Conservation (phyloP, 1,140 invertebrate genomes). For the Caenorhabditis brenneri region DNA sequence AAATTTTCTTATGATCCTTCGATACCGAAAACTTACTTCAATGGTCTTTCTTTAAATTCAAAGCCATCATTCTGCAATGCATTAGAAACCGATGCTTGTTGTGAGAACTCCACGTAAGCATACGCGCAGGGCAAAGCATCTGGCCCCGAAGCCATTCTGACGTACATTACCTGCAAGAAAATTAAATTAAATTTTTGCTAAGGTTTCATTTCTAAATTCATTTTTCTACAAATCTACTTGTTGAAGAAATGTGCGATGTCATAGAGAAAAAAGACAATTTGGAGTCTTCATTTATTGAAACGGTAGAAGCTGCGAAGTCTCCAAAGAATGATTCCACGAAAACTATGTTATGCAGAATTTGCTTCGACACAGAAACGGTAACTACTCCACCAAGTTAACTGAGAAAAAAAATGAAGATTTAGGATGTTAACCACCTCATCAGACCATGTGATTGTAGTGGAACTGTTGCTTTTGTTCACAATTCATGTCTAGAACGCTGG, state of each 20-base stretch:
- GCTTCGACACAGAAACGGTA: background rate
- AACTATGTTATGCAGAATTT: background rate
- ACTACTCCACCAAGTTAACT: background rate
- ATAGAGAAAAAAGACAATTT: background rate
- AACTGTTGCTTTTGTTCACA: constrained; percentile 43
- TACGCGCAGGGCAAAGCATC: constrained; percentile 78
- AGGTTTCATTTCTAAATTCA: background rate
- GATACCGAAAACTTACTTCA: constrained; percentile 71
- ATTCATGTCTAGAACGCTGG: constrained; percentile 40
- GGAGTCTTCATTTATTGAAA: too few relatives aligned
- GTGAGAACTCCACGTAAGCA: constrained; percentile 89
- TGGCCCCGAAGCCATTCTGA: constrained; percentile 86
- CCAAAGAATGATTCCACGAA: background rate
- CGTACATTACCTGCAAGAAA: constrained; percentile 81
- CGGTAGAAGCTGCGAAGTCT: background rate
- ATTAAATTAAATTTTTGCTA: background rate
- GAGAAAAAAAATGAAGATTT: background rate
- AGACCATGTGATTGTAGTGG: constrained; percentile 37
- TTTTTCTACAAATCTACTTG: background rate
- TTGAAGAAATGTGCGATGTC: background rate
- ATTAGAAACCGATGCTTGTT: constrained; percentile 84
- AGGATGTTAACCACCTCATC: background rate
- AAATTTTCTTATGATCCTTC: background rate
- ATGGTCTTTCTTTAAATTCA: constrained; percentile 76
- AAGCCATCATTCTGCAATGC: constrained; percentile 85